These are phyloP conservation scores for Diarsia mendica DNA, from an alignment of 2,888 invertebrate species.

Conservation along the genomic window DNA sequence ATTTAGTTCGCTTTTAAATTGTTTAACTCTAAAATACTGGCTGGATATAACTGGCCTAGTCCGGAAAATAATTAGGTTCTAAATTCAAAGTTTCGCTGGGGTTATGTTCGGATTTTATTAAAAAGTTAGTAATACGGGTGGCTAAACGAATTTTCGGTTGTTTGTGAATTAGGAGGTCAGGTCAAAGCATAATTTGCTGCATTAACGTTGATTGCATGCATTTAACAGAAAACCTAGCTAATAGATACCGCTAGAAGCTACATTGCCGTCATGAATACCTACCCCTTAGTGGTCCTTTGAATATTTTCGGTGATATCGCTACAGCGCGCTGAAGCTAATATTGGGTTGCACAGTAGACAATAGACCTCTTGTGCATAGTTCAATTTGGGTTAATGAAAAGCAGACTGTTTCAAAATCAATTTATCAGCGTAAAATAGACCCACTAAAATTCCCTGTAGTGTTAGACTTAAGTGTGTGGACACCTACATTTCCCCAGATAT, in stretches of 20 bases:
- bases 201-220: background rate
- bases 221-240: background rate
- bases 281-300: background rate
- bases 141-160: conserved; percentile 1
- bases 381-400: background rate
- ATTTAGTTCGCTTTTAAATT: conserved; percentile 28
- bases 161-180: conserved; percentile 2
- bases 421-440: background rate
- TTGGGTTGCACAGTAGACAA: background rate
- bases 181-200: background rate
- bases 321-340: background rate
- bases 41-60: conserved; percentile 22
- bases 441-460: no score
- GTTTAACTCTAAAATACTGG: conserved; percentile 37
- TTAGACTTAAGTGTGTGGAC: no score
- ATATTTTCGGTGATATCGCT: background rate
- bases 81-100: conserved; percentile 46
- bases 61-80: conserved; percentile 38
- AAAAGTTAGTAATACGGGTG: conserved; percentile 1
- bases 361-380: background rate
- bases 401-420: background rate
- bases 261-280: background rate
- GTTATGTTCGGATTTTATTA: conserved; percentile 24
- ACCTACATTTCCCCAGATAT: no score
- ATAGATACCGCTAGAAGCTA: background rate